phyloP scores from a whole-genome alignment of 2,113 vertebrate species.

The Taurulus bubalis region DNA sequence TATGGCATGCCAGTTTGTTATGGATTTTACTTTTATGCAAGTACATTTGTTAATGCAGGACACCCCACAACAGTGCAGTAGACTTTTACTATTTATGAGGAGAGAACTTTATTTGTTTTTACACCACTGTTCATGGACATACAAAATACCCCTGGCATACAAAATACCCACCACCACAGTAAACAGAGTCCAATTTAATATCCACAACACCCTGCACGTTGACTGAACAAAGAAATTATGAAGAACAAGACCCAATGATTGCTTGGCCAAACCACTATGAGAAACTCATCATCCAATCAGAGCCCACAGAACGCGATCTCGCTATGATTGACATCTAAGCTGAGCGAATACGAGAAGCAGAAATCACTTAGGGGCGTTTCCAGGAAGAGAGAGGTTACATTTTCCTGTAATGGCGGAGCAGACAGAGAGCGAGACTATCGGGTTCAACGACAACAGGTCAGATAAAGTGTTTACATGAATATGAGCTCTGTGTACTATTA shows the following conservation, averaged over 20 bases:
- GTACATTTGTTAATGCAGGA: neutral
- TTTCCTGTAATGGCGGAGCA: conserved; percentile 87
- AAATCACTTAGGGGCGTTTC: conserved; percentile 61
- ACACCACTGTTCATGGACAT: neutral
- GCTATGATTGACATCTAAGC: conserved; percentile 19
- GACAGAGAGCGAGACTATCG: conserved; percentile 81
- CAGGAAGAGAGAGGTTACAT: conserved; percentile 75
- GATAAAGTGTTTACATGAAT: conserved; percentile 17
- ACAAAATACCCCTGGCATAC: neutral
- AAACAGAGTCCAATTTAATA: neutral
- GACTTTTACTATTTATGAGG: neutral
- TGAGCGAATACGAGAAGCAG: conserved; percentile 53
- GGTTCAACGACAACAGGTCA: conserved; percentile 85
- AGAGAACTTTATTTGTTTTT: neutral
- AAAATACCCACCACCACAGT: neutral
- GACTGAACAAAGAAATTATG: conserved; percentile 63
- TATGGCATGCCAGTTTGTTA: neutral
- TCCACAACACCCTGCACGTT: neutral
- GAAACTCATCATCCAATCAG: conserved; percentile 49
- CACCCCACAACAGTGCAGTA: neutral
- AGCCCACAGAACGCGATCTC: accelerated
- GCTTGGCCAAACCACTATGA: neutral
- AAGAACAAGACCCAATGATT: conserved; percentile 39
- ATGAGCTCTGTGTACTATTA: no score
- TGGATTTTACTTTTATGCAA: neutral